Evolutionary conservation across 2,888 invertebrate genomes (phyloP), one percentile per base, ranked within the genome.

Genomic region (Pemphredon lugubris): DNA sequence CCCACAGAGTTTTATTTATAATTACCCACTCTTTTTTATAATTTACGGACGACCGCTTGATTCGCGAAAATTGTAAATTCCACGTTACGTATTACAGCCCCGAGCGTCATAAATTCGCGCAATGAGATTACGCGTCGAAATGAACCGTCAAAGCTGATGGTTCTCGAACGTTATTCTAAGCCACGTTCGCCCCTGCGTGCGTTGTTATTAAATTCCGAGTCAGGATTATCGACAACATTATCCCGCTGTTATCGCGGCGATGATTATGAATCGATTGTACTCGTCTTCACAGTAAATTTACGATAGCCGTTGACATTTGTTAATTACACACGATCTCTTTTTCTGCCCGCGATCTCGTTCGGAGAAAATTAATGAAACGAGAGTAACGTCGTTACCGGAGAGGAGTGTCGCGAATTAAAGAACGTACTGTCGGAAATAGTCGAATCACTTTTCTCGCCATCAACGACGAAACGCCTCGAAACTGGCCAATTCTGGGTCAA

Each of bases 131-230:
- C 51, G 7, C 32, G 51, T 0, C 1, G 57, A 51, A 57, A 65
- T 65, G 40, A 61, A 44, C 48, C 14, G 57, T 14, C 64, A 42
- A 11, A 6, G 16, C 18, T 20, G 21, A 18, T 61, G 45, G 34
- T 61, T 61, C 61, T 54, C 50, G 14, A n/a, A 26, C 61, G 61
- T 48, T 53, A 7, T 50, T 55, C 67, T 1, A 34, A 47, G 47
- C 57, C 45, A 26, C 45, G 51, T 26, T 3, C 18, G n/a, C 45
- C 45, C 34, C 26, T 32, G 54, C 37, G 21, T 55, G 42, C 26
- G 34, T 48, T 34, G 51, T 53, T 65, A 57, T 68, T 57, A 57
- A 51, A 51, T 58, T 53, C 32, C 13, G 18, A 16, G 34, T 58
- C 14, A 11, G 26, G 47, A 68, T 68, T 50, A 55, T 39, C 23